These are phyloP conservation scores for Chroicocephalus ridibundus DNA, from an alignment of 2,113 vertebrate genomes.

Conservation along the genomic window DNA sequence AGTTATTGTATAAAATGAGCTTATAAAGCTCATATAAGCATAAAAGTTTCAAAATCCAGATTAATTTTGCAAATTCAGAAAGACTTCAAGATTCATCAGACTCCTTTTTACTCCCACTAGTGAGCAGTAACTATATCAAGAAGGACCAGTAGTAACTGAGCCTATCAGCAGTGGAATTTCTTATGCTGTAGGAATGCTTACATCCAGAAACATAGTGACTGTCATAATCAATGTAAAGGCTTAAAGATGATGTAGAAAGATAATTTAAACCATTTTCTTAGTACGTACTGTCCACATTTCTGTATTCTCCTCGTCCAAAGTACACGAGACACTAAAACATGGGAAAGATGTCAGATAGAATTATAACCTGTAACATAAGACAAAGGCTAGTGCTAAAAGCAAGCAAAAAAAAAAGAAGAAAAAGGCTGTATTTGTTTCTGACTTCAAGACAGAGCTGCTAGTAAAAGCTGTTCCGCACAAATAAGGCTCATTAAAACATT, in stretches of 20 bases:
- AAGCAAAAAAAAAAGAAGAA: background rate
- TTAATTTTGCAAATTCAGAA: background rate
- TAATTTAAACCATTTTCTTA: background rate
- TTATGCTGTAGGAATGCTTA: background rate
- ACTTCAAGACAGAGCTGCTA: background rate
- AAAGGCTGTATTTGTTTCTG: background rate
- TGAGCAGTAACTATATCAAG: background rate
- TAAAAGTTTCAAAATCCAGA: background rate
- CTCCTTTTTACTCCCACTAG: background rate
- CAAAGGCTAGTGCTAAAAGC: background rate
- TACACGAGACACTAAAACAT: background rate
- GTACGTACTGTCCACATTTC: background rate
- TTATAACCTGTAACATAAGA: background rate
- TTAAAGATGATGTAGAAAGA: background rate
- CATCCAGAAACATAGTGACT: background rate
- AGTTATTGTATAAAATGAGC: background rate
- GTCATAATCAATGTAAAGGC: background rate
- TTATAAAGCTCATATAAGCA: background rate
- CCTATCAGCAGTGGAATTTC: background rate
- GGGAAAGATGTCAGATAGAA: background rate
- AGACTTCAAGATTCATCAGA: background rate
- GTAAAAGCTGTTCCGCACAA: background rate
- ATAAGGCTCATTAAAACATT: background rate
- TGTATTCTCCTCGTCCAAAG: background rate
- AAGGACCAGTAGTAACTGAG: background rate